Evolutionary conservation across 1,140 invertebrate species (phyloP).

Genomic region (Hirudo medicinalis): DNA sequence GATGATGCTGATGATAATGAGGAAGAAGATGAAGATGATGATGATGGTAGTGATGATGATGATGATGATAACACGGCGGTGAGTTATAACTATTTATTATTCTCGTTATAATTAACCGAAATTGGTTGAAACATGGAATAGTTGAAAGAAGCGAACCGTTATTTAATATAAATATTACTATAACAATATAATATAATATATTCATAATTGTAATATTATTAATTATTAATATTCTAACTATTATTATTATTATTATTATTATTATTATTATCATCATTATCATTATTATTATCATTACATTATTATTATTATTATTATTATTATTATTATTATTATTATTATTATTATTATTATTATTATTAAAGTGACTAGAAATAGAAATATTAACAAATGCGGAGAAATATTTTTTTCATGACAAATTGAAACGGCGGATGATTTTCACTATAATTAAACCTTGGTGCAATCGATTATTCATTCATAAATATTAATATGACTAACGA

Average conservation of each 20-base stretch:
- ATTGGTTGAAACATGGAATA: too few species aligned
- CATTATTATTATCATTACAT: background rate
- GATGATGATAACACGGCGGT: background rate
- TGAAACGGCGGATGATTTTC: too few species aligned
- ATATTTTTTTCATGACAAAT: too few species aligned
- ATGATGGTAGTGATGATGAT: background rate
- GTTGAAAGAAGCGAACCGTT: background rate
- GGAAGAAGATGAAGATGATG: background rate
- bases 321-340: background rate
- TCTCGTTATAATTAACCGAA: background rate
- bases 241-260: slow-evolving; percentile 7
- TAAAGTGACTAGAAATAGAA: too few species aligned
- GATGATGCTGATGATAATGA: background rate
- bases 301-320: slow-evolving; percentile 5
- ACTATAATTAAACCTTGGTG: too few species aligned
- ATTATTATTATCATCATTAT: background rate
- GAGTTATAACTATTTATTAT: slow-evolving; percentile 35
- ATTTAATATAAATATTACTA: background rate
- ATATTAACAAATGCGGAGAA: too few species aligned
- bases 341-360: too few species aligned
- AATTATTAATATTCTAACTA: slow-evolving; percentile 4
- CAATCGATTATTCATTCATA: too few species aligned
- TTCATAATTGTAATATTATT: background rate
- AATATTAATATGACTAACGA: too few species aligned
- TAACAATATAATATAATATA: background rate